phyloP scores from a whole-genome alignment of 64 coral and sea anemone genomes.

The Astreopora myriophthalma region DNA sequence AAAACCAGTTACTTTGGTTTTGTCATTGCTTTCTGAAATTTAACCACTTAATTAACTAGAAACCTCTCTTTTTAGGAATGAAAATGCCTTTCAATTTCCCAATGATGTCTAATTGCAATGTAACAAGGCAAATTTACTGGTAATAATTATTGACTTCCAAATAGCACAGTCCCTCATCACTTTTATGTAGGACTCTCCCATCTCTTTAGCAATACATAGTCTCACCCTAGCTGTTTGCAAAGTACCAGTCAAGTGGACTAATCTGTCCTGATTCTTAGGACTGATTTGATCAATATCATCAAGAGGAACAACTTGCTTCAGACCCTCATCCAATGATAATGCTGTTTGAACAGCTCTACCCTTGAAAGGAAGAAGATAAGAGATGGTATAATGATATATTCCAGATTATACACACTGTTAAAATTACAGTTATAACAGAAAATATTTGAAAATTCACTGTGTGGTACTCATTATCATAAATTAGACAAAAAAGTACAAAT shows the following conservation, averaged over 20 bases:
- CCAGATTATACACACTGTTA: too few relatives aligned
- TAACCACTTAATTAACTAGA: too few relatives aligned
- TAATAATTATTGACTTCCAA: neutral
- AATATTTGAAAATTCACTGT: too few relatives aligned
- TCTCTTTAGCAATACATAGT: neutral
- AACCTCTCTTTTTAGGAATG: too few relatives aligned
- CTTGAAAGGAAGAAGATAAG: conserved; percentile 14
- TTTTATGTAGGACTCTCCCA: neutral
- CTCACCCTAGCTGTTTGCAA: conserved; percentile 86
- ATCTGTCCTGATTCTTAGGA: conserved; percentile 71
- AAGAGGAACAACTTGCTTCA: conserved; percentile 74
- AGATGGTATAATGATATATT: neutral
- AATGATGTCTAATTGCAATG: too few relatives aligned
- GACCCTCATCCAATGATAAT: conserved; percentile 87
- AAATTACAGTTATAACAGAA: too few relatives aligned
- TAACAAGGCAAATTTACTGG: neutral
- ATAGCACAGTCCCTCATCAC: neutral
- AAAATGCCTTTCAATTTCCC: neutral
- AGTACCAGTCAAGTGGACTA: conserved; percentile 81
- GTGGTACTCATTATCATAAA: too few relatives aligned
- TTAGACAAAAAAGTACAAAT: too few relatives aligned
- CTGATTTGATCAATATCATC: conserved; percentile 53
- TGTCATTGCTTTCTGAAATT: too few relatives aligned
- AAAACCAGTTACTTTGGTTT: too few relatives aligned
- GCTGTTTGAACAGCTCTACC: conserved; percentile 96